Conservation (phyloP, 2,797 vertebrate species). For the Sebastes nivosus region DNA sequence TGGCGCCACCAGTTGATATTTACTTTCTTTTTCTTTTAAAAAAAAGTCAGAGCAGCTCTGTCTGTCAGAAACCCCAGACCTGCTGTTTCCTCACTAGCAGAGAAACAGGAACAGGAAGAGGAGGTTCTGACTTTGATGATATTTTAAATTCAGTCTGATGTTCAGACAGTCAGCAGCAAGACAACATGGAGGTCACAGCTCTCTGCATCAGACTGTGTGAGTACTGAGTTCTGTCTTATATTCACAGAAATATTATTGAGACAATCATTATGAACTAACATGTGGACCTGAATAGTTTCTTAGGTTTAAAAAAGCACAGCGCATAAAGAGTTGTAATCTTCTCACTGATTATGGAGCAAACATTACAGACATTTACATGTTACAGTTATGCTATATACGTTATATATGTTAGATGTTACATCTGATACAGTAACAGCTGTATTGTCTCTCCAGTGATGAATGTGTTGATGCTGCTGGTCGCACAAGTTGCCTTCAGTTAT, state of each 20-base stretch:
- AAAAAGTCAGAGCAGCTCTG: not conserved
- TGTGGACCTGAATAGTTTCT: too few relatives aligned
- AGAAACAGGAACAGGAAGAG: constrained; percentile 9
- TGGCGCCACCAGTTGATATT: not conserved
- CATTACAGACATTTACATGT: too few relatives aligned
- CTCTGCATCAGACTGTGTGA: not conserved
- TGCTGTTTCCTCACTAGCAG: not conserved
- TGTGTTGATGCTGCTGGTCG: not conserved
- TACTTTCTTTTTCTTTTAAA: not conserved
- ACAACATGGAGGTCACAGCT: constrained; percentile 4
- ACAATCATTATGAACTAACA: not conserved
- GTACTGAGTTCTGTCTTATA: not conserved
- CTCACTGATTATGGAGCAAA: not conserved
- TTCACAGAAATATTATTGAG: not conserved
- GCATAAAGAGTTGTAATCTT: not conserved
- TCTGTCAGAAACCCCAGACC: not conserved
- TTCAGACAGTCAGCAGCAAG: not conserved
- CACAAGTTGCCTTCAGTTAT: not conserved
- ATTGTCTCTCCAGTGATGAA: too few relatives aligned
- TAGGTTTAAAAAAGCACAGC: not conserved
- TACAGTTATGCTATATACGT: not conserved
- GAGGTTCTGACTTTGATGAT: not conserved
- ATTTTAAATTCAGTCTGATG: not conserved
- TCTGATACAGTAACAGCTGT: too few relatives aligned
- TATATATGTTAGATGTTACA: too few relatives aligned